Evolutionary conservation across 2,113 vertebrate species (phyloP), one percentile per base, ranked within the genome.

Genomic region (Forbesichthys papilliferus): DNA sequence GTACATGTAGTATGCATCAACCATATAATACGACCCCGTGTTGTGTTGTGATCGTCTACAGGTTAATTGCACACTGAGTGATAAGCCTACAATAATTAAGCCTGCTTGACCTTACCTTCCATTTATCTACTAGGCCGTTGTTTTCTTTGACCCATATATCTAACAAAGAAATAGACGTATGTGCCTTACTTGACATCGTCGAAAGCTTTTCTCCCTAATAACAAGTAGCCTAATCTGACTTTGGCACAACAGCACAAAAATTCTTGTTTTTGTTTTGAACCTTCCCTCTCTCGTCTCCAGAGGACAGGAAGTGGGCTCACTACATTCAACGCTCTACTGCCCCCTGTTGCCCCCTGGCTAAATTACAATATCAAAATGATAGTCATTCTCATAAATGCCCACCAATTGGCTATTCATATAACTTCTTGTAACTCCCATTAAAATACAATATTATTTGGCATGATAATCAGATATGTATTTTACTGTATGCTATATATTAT

Each of bases 81-180:
- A 20, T 20, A 42, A 42, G 36, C 36, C 36, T 42, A 42, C 4
- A 46, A 16, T 33, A 18, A 18, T 36, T 11, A 11, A 0, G 14
- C 46, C 9, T 2, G 47, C 13, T 42, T 33, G 55, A 57, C 63
- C 3, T 56, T 82, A 93, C 92, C 88, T 89, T 86, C 80, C 81
- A 92, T n/a, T 74, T 87, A 14, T 73, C 79, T 4, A 89, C 84
- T 33, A 91, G 42, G 9, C 54, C 63, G 82, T 93, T 92, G 74
- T 92, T 93, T 74, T 92, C 90, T 51, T 88, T 69, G 14, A 55
- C 64, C 93, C 92, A 94, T 18, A 8, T 66, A 1, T 84, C 60
- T 59, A 78, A 42, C 64, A 91, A 75, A 72, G 78, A 78, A 12
- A 27, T 7, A 8, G 73, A 20, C 7, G 33, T 53, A 11, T 36